Base-by-base conservation (phyloP, 2,113 vertebrate species). In the Caretta caretta region DNA sequence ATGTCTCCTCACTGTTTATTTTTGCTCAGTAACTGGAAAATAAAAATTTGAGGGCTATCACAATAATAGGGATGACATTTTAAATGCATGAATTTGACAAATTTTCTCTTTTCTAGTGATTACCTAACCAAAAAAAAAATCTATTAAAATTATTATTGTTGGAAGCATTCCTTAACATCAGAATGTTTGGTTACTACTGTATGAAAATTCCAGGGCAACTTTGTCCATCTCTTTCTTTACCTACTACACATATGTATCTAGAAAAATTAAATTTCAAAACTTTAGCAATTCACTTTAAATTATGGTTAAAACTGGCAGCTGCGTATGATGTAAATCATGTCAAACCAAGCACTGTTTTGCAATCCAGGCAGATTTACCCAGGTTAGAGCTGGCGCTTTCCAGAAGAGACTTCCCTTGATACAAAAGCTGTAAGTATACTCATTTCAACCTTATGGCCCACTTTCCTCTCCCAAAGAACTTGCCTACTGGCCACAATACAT, bases 71-170 rank as follows among this genome's bases (percentile, higher is more conserved):
- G 31, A n/a, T n/a, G 0, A 57, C 1, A 80, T 84, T 65, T 86
- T 54, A 84, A 62, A 87, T 81, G 3, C n/a, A 76, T 5, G 48
- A 3, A 31, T 54, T 59, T 16, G 75, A 5, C 75, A 8, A 88
- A 48, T 3, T 42, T 3, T 42, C 50, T 16, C 13, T 80, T 29
- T 59, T 25, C 25, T 29, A 59, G 25, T 29, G 25, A 29, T 59
- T 59, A 59, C 57, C 10, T 11, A 10, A 51, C 16, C 5, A 51
- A 51, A 51, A 57, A 57, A 27, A 49, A 84, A 51, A 78, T 1
- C 19, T 82, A 0, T 3, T 2, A 46, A 0, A 0, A 10, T 78
- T 49, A 48, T 59, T 0, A 78, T 24, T 7, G 13, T 2, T 54
- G 24, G 2, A 95, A 90, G 35, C 13, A n/a, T 38, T 56, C 10